Evolutionary conservation across 2,888 invertebrate genomes (phyloP).

Genomic region (Linnaemya tessellans): DNA sequence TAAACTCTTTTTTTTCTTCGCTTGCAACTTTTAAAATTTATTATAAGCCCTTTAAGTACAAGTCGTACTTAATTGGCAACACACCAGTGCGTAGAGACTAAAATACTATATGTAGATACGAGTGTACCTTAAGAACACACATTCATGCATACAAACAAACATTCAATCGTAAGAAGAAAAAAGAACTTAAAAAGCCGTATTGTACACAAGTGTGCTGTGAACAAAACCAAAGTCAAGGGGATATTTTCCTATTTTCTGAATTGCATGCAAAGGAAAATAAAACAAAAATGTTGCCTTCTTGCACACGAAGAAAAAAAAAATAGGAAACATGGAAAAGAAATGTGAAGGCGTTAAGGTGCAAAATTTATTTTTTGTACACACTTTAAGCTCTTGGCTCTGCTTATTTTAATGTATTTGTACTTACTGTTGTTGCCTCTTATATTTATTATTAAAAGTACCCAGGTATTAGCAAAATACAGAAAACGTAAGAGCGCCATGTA

Average conservation of each 20-base stretch:
- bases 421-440: slow-evolving; percentile 40
- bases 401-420: slow-evolving; percentile 28
- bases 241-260: slow-evolving; percentile 23
- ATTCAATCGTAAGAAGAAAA: slow-evolving; percentile 38
- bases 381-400: slow-evolving; percentile 51
- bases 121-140: neutral
- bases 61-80: slow-evolving; percentile 56
- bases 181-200: neutral
- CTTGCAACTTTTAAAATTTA: slow-evolving; percentile 42
- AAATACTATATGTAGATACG: slow-evolving; percentile 39
- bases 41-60: slow-evolving; percentile 47
- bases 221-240: slow-evolving; percentile 42
- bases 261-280: neutral
- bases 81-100: slow-evolving; percentile 36
- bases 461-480: slow-evolving; percentile 61
- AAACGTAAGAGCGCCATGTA: slow-evolving; percentile 25
- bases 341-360: slow-evolving; percentile 66
- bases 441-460: slow-evolving; percentile 62
- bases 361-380: slow-evolving; percentile 63
- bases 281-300: slow-evolving; percentile 9
- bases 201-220: slow-evolving; percentile 26
- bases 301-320: slow-evolving; percentile 8
- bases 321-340: neutral
- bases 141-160: slow-evolving; percentile 10
- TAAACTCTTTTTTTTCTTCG: neutral